Evolutionary conservation across 2,113 vertebrate species (phyloP), one percentile per base, ranked within the genome.

Genomic region (Pelmatolapia mariae): DNA sequence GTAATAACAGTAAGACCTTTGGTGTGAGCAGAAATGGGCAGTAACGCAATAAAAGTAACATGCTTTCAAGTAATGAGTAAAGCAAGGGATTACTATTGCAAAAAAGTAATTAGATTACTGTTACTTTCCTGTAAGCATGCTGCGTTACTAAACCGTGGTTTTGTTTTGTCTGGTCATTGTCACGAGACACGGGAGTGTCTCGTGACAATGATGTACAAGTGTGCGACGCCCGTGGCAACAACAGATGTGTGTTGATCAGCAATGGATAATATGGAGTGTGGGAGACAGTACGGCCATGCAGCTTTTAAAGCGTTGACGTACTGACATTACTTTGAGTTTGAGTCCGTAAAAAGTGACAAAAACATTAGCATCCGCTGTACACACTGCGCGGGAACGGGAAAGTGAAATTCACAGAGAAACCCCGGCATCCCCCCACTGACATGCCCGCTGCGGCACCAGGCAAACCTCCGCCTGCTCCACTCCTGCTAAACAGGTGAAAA

Each of bases 341-440:
- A 59, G 16, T 16, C 56, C 0, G 0, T 59, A 59, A 0, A 59
- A 59, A 59, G 24, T 29, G 24, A 2, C 24, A 16, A 29, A 59
- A 59, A 59, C 56, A 59, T 59, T 29, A 59, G 13, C 24, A 8
- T 29, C 56, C 2, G 2, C 24, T 59, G 24, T 29, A 59, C 56
- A 29, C 56, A 29, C 56, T 59, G 56, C 7, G 1, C 29, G 12
- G 54, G 7, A 29, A 57, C 22, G 8, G 54, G 22, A 56, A 26
- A 8, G 54, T 56, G 22, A 26, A 13, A 56, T 26, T 56, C 54
- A 56, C 22, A 13, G 54, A 56, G 54, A 57, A 57, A 15, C 12
- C 24, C 54, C 6, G 0, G 22, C 6, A 56, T 56, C 22, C 22
- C 22, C 54, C 11, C 4, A 56, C 54, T 0, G 54, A 56, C 22